phyloP scores from a whole-genome alignment of 2,797 vertebrate genomes.

The Pteropus rufus region DNA sequence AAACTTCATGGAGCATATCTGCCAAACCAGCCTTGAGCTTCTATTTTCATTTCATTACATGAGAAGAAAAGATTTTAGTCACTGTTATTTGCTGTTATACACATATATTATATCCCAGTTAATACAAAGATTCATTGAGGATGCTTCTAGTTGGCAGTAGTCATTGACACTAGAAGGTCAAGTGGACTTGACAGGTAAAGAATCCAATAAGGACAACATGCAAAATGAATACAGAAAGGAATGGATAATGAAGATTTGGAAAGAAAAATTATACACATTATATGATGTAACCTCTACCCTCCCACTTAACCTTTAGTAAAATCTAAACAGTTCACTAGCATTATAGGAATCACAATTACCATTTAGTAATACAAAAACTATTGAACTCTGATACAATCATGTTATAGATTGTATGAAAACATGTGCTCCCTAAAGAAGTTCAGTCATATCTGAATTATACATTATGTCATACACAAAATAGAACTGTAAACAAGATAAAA shows the following conservation, averaged over 20 bases:
- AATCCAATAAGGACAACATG: neutral
- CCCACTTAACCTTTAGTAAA: neutral
- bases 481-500: neutral
- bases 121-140: neutral
- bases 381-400: neutral
- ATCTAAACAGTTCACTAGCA: neutral
- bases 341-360: neutral
- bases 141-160: neutral
- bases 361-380: neutral
- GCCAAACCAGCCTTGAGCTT: neutral
- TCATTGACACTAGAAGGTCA: neutral
- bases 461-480: neutral
- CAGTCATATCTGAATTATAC: neutral
- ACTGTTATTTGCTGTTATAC: neutral
- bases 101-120: neutral
- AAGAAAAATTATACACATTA: neutral
- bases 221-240: neutral
- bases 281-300: neutral
- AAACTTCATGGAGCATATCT: neutral
- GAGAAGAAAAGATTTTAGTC: neutral
- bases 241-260: neutral
- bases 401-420: neutral
- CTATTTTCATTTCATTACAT: neutral
- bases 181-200: neutral
- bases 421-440: neutral